A percentile compares a stretch with the other conserved stretches of the same genome.
Evolutionary conservation across 2,888 invertebrate species (phyloP).

Genomic region (Zygaena filipendulae): DNA sequence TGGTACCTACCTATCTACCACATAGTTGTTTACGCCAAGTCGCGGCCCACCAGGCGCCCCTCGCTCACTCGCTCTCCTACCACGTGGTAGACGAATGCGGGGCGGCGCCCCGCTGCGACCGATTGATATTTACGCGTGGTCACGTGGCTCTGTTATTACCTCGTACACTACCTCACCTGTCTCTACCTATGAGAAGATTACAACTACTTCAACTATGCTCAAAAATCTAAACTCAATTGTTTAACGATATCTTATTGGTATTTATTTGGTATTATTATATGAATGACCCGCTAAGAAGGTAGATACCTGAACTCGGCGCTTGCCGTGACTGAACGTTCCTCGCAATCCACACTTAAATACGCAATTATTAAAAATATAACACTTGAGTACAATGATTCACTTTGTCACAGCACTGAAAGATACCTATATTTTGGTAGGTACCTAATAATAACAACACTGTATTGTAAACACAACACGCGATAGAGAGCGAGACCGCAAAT

Average conservation of each 20-base stretch:
- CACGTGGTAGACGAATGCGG: too few species aligned
- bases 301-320: constrained; percentile 56
- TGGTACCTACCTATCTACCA: constrained; percentile 17
- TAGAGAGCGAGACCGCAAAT: constrained; percentile 21
- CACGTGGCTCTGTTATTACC: constrained; percentile 44
- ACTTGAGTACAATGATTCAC: constrained; percentile 28
- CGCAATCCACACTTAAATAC: constrained; percentile 38
- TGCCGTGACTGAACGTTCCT: constrained; percentile 48
- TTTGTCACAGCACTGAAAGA: constrained; percentile 39
- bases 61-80: too few species aligned
- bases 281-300: too few species aligned
- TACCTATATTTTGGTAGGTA: constrained; percentile 27
- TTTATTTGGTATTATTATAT: too few species aligned
- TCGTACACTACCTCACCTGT: background rate
- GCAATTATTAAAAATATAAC: constrained; percentile 21
- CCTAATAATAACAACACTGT: constrained; percentile 48
- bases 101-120: too few species aligned
- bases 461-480: constrained; percentile 57
- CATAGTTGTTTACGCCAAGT: constrained; percentile 55
- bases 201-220: too few species aligned
- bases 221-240: too few species aligned
- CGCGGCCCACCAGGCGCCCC: constrained; percentile 22
- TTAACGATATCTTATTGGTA: too few species aligned
- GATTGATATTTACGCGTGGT: too few species aligned
- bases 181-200: too few species aligned